Evolutionary conservation across 2,797 vertebrate genomes (phyloP).

Genomic region (Tarsius wallacei): DNA sequence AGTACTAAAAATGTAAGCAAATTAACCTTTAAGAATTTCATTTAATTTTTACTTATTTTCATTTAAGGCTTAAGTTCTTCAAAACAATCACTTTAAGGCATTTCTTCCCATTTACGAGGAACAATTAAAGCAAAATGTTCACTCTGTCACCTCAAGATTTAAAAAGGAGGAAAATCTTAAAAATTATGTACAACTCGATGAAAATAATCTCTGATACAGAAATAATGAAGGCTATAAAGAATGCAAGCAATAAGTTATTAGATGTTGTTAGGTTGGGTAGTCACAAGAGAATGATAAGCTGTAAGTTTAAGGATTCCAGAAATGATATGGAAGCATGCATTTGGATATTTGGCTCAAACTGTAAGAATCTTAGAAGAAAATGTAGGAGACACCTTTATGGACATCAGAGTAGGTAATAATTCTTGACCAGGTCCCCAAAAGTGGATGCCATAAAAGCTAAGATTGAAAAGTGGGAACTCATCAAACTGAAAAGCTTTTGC

Average conservation of each 20-base stretch:
- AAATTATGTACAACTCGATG: neutral
- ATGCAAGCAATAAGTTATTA: neutral
- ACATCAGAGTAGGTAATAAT: too few relatives aligned
- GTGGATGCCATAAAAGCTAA: too few relatives aligned
- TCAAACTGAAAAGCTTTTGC: too few relatives aligned
- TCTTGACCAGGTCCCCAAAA: too few relatives aligned
- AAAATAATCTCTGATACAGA: neutral
- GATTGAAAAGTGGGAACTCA: too few relatives aligned
- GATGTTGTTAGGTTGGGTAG: neutral
- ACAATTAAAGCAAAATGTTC: conserved; percentile 23
- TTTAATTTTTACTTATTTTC: conserved; percentile 43
- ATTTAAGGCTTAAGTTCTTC: neutral
- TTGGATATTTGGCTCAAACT: neutral
- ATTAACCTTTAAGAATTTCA: neutral
- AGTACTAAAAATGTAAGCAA: neutral
- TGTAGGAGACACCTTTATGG: too few relatives aligned
- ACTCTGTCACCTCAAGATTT: neutral
- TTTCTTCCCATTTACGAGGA: neutral
- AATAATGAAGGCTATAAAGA: neutral
- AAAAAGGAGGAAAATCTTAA: conserved; percentile 30
- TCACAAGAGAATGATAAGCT: conserved; percentile 8
- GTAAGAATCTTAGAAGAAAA: too few relatives aligned
- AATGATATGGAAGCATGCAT: neutral
- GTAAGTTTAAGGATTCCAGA: neutral
- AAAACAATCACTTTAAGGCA: neutral